phyloP scores from a whole-genome alignment of 2,113 vertebrate genomes.

The Rutilus rutilus region DNA sequence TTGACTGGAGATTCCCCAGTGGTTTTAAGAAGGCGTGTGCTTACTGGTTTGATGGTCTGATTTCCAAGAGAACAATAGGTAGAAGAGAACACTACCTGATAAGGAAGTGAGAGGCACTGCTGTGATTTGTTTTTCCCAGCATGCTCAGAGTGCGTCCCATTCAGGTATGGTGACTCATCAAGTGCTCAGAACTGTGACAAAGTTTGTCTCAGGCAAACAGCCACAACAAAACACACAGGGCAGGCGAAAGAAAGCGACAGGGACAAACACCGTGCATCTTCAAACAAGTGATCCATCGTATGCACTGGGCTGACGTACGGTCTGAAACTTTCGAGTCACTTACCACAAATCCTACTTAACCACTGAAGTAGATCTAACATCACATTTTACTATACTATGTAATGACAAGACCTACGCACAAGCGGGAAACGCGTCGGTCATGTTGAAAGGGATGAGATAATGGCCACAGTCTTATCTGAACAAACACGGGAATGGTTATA shows the following conservation, averaged over 20 bases:
- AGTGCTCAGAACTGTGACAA: conserved; percentile 32
- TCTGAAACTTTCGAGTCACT: conserved; percentile 35
- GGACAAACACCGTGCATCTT: conserved; percentile 30
- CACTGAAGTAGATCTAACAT: neutral
- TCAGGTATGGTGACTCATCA: conserved; percentile 32
- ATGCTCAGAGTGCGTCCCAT: conserved; percentile 2
- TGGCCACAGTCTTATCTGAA: conserved; percentile 63
- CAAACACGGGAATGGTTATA: conserved; percentile 59
- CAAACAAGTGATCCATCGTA: neutral
- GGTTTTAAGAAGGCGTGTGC: conserved; percentile 20
- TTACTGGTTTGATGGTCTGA: conserved; percentile 34
- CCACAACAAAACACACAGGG: conserved; percentile 48
- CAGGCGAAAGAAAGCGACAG: conserved; percentile 21
- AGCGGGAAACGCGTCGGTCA: conserved; percentile 35
- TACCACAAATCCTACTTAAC: conserved; percentile 34
- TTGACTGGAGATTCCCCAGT: conserved; percentile 24
- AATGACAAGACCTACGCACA: conserved; percentile 22
- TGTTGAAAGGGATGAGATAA: conserved; percentile 46
- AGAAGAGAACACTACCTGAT: conserved; percentile 43
- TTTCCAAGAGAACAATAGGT: conserved; percentile 42
- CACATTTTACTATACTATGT: neutral
- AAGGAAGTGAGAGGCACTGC: conserved; percentile 36
- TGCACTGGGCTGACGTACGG: conserved; percentile 1
- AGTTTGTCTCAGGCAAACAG: conserved; percentile 50
- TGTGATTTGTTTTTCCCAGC: conserved; percentile 48